Percentiles rank a stretch among this genome's conserved stretches.
phyloP scores from a whole-genome alignment of 2,888 invertebrate genomes.

The Harpagoxenus sublaevis region DNA sequence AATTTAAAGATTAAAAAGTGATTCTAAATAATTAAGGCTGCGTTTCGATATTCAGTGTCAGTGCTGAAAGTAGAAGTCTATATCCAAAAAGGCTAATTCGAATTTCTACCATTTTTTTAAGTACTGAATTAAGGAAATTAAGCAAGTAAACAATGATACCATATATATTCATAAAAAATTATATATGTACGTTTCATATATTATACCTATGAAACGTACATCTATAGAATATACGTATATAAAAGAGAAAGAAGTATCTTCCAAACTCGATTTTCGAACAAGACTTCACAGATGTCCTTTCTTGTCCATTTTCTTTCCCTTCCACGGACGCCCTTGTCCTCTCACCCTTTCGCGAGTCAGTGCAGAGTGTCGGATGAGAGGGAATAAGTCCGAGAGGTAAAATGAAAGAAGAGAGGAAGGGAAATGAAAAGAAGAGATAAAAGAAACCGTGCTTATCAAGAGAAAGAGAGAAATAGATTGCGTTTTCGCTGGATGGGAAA shows the following conservation, averaged over 20 bases:
- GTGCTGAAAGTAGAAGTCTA: too few relatives aligned
- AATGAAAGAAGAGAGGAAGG: background rate
- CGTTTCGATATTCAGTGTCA: background rate
- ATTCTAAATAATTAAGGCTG: background rate
- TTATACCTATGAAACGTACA: too few relatives aligned
- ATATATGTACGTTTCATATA: background rate
- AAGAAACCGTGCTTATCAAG: conserved; percentile 32
- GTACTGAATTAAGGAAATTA: background rate
- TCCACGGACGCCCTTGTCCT: background rate
- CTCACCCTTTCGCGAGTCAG: background rate
- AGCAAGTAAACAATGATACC: background rate
- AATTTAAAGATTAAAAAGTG: background rate
- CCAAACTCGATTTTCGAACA: background rate
- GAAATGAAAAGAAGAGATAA: background rate
- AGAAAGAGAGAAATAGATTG: conserved; percentile 53
- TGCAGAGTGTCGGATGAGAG: background rate
- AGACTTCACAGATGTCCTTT: background rate
- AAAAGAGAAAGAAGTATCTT: background rate
- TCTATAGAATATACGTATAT: background rate
- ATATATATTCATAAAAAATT: background rate
- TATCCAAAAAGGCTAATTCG: background rate
- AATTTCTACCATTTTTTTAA: background rate
- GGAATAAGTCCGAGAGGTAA: background rate
- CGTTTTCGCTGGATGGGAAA: conserved; percentile 76
- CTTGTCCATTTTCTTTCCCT: background rate